phyloP scores from a whole-genome alignment of 2,888 invertebrate species.

The Matsumyia berberina region DNA sequence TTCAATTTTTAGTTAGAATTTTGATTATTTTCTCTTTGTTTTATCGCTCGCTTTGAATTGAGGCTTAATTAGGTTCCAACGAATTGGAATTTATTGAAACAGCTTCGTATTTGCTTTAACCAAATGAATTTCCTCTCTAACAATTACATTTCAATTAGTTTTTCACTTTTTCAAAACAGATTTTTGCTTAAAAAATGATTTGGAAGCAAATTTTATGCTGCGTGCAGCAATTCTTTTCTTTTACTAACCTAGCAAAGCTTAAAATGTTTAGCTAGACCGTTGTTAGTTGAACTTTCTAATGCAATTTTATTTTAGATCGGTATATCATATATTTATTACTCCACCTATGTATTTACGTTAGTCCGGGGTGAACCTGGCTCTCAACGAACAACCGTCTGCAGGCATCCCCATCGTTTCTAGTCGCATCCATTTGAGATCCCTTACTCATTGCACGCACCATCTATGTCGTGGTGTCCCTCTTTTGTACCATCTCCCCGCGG shows the following conservation, averaged over 20 bases:
- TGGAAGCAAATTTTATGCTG: neutral
- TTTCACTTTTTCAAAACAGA: neutral
- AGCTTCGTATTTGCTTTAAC: conserved; percentile 22
- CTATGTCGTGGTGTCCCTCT: too few species aligned
- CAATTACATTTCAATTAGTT: neutral
- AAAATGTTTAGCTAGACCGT: neutral
- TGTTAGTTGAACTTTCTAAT: neutral
- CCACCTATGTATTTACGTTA: too few species aligned
- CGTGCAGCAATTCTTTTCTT: neutral
- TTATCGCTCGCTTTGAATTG: conserved; percentile 38
- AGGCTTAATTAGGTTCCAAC: conserved; percentile 12
- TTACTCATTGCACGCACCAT: too few species aligned
- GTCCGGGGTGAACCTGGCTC: too few species aligned
- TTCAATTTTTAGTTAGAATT: conserved; percentile 8
- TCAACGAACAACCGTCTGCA: too few species aligned
- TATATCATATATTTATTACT: too few species aligned
- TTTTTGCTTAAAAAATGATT: neutral
- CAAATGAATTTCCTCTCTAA: neutral
- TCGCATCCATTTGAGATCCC: too few species aligned
- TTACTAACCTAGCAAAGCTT: conserved; percentile 18
- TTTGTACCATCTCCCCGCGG: too few species aligned
- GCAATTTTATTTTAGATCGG: too few species aligned
- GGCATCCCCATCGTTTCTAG: too few species aligned
- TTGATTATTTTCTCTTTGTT: neutral
- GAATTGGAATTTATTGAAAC: conserved; percentile 8